Evolutionary conservation across 2,888 invertebrate genomes (phyloP).

Genomic region (Xestia ashworthii): DNA sequence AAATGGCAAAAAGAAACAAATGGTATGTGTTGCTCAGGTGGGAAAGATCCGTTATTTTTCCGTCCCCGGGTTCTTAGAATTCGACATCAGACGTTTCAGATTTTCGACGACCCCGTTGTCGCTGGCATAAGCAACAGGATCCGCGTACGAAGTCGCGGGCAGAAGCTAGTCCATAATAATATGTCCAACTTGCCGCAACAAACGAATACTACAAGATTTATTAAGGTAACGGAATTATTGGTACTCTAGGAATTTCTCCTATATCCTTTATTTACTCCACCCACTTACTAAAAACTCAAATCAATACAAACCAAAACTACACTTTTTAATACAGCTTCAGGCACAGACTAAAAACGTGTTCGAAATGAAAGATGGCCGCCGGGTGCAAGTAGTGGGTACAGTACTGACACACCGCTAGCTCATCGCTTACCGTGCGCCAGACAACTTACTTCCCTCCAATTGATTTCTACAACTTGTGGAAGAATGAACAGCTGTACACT

Average conservation of each 20-base stretch:
- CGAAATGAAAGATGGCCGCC: constrained; percentile 33
- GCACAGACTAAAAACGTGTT: constrained; percentile 12
- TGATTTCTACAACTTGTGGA: constrained; percentile 49
- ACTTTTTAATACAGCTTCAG: background rate
- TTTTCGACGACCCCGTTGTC: too few species aligned
- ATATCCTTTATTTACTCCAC: background rate
- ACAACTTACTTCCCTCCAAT: constrained; percentile 55
- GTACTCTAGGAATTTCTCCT: background rate
- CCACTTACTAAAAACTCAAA: background rate
- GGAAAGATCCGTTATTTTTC: too few species aligned
- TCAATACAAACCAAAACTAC: background rate
- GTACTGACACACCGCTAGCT: constrained; percentile 13
- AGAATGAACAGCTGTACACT: constrained; percentile 36
- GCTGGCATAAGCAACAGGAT: too few species aligned
- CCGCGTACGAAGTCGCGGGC: too few species aligned
- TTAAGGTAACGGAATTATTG: too few species aligned
- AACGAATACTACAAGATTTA: too few species aligned
- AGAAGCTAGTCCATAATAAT: too few species aligned
- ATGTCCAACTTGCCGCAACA: background rate
- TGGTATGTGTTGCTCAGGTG: too few species aligned
- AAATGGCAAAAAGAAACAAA: too few species aligned
- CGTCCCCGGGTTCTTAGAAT: too few species aligned
- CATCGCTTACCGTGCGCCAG: constrained; percentile 51
- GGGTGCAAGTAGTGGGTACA: constrained; percentile 22
- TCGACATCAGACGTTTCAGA: too few species aligned